Conservation (phyloP, 92 coral and sea anemone species). For the Parazoanthus atlanticus region DNA sequence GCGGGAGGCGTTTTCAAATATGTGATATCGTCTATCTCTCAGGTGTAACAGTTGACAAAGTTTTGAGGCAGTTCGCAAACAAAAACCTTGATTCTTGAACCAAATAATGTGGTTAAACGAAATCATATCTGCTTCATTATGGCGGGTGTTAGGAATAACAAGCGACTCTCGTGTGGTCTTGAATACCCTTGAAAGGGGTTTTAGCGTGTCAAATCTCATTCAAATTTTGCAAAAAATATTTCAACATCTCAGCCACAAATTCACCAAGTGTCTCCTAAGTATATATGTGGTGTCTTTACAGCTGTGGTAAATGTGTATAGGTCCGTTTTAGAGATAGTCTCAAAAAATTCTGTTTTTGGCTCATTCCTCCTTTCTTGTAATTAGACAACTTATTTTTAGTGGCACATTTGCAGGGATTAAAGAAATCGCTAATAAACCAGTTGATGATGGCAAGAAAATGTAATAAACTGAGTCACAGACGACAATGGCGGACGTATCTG, state of each 20-base stretch:
- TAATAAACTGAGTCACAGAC: too few species aligned
- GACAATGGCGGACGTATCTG: too few species aligned
- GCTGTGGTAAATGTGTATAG: too few species aligned
- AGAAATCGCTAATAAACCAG: neutral
- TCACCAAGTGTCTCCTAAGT: neutral
- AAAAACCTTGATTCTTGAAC: neutral
- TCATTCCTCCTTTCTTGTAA: neutral
- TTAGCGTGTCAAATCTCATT: neutral
- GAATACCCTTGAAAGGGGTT: neutral
- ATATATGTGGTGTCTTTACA: too few species aligned
- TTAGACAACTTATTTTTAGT: neutral
- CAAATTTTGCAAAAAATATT: neutral
- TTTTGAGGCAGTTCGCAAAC: neutral
- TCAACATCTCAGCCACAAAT: neutral
- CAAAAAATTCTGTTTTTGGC: neutral
- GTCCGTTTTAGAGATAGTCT: neutral
- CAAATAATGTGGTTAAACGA: neutral
- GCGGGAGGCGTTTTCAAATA: neutral
- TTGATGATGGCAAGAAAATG: too few species aligned
- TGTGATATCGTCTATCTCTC: neutral
- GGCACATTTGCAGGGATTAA: neutral
- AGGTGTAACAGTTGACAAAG: neutral
- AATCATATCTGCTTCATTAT: neutral
- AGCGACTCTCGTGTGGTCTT: neutral
- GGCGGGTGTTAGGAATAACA: neutral